phyloP scores from a whole-genome alignment of 2,888 invertebrate species.

The Odontomyia ornata region DNA sequence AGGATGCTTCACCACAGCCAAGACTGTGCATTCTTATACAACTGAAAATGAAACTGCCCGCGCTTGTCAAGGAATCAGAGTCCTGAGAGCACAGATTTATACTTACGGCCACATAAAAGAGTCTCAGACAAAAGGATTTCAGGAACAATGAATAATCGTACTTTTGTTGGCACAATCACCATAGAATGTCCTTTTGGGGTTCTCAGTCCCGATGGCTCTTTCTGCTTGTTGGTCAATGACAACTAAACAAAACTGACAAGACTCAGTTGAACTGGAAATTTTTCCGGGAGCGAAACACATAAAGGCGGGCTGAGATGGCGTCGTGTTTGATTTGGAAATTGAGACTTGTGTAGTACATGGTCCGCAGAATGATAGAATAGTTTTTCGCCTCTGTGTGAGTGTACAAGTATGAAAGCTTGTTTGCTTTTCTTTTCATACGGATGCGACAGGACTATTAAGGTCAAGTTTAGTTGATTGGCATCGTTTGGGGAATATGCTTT shows the following conservation, averaged over 20 bases:
- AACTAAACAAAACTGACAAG: slow-evolving; percentile 18
- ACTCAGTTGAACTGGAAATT: slow-evolving; percentile 1
- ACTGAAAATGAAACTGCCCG: neutral
- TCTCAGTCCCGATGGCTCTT: neutral
- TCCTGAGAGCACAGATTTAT: slow-evolving; percentile 9
- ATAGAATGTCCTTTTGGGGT: slow-evolving; percentile 15
- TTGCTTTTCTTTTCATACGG: neutral
- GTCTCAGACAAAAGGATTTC: slow-evolving; percentile 3
- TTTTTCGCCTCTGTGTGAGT: too few relatives aligned
- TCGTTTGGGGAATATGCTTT: neutral
- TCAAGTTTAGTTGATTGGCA: slow-evolving; percentile 3
- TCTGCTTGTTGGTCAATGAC: slow-evolving; percentile 21
- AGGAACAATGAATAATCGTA: slow-evolving; percentile 28
- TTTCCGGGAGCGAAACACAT: too few relatives aligned
- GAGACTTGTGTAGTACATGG: slow-evolving; percentile 7
- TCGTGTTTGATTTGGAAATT: slow-evolving; percentile 27
- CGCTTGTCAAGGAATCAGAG: slow-evolving; percentile 1
- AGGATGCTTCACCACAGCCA: neutral
- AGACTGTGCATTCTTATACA: neutral
- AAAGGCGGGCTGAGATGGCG: neutral
- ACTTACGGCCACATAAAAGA: neutral
- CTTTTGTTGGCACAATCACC: slow-evolving; percentile 23
- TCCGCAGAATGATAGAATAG: neutral
- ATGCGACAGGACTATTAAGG: slow-evolving; percentile 3
- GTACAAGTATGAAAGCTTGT: neutral